phyloP scores from a whole-genome alignment of 2,113 vertebrate species.

The Ptilonorhynchus violaceus region DNA sequence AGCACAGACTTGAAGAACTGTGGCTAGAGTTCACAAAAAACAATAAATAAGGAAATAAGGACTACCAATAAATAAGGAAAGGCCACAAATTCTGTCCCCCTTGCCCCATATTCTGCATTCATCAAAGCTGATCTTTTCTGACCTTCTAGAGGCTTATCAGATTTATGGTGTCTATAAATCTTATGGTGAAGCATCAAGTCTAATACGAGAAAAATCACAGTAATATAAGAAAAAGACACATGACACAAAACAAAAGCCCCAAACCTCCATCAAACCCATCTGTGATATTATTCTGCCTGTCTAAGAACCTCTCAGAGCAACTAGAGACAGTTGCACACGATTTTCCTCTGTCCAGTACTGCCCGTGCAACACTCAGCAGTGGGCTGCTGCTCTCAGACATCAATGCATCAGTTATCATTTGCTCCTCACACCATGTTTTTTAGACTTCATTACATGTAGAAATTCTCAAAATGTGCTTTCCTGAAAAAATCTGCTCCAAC shows the following conservation, averaged over 20 bases:
- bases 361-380: not conserved
- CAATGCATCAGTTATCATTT: not conserved
- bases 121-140: not conserved
- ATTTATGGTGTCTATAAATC: not conserved
- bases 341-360: not conserved
- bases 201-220: not conserved
- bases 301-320: not conserved
- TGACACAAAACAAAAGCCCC: not conserved
- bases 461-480: not conserved
- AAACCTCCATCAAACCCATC: not conserved
- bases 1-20: not conserved
- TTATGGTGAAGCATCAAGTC: not conserved
- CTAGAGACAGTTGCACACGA: not conserved
- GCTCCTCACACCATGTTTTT: not conserved
- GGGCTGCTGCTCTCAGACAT: not conserved
- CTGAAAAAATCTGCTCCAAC: not conserved
- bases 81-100: not conserved
- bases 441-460: not conserved
- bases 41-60: not conserved
- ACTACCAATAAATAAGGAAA: not conserved
- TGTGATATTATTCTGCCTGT: not conserved
- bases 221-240: not conserved
- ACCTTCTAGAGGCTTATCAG: not conserved
- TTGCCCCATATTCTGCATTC: not conserved
- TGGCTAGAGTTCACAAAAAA: not conserved